Evolutionary conservation across 2,113 vertebrate genomes (phyloP).

Genomic region (Macrotus californicus): DNA sequence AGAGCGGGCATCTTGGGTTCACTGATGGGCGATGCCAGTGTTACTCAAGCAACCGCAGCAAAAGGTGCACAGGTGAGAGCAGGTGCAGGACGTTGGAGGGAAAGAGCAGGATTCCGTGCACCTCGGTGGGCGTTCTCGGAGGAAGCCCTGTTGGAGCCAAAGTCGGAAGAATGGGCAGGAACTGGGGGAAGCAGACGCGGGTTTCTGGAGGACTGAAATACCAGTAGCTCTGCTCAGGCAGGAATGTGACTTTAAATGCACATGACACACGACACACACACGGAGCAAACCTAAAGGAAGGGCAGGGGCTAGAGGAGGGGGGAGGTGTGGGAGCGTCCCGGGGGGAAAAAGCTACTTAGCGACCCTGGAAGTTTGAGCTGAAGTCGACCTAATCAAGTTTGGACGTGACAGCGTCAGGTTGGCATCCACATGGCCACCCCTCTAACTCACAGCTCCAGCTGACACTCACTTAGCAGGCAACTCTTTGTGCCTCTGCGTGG

Average conservation of each 20-base stretch:
- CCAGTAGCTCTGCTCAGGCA: neutral
- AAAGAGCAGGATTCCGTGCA: accelerated
- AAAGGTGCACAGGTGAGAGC: accelerated
- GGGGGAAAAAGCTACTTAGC: accelerated
- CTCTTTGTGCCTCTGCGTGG: no score
- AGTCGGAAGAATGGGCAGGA: neutral
- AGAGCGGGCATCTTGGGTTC: neutral
- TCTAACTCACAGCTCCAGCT: no score
- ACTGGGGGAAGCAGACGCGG: accelerated
- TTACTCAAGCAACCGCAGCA: no score
- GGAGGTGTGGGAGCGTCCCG: accelerated
- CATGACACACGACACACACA: no score
- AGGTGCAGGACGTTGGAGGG: accelerated
- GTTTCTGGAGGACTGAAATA: neutral
- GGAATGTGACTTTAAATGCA: no score
- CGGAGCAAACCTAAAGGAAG: neutral
- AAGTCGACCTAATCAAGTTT: neutral
- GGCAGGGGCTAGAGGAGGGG: neutral
- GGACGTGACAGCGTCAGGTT: neutral
- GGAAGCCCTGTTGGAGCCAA: neutral
- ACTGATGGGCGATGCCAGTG: no score
- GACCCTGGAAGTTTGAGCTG: no score
- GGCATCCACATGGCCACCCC: no score
- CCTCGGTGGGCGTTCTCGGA: neutral
- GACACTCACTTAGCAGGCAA: neutral